Evolutionary conservation across 2,797 vertebrate species (phyloP).

Genomic region (Hyperoplus lanceolatus): DNA sequence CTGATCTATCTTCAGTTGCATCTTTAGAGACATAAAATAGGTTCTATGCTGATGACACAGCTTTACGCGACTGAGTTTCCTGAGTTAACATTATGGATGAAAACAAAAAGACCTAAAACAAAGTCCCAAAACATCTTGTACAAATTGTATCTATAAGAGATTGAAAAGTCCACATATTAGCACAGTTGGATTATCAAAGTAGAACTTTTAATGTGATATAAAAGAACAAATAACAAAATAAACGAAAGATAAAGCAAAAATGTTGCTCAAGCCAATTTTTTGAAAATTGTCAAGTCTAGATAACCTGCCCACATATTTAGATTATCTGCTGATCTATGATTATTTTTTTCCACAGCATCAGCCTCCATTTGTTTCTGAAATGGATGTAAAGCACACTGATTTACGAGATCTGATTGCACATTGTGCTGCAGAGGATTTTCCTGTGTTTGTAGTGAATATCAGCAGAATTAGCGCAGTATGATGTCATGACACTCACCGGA

Average conservation of each 20-base stretch:
- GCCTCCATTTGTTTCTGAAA: background rate
- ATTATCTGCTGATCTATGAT: background rate
- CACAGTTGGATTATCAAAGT: background rate
- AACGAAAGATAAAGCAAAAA: background rate
- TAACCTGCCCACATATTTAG: background rate
- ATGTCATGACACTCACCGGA: slow-evolving; percentile 86
- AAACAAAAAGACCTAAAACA: slow-evolving; percentile 2
- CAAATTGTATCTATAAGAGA: background rate
- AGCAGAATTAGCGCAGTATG: background rate
- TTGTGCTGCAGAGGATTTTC: background rate
- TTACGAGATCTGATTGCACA: background rate
- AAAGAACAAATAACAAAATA: background rate
- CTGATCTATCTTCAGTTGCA: background rate
- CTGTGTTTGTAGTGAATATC: background rate
- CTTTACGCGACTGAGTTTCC: background rate
- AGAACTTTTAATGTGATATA: background rate
- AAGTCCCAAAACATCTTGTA: background rate
- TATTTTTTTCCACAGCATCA: background rate
- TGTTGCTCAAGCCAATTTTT: too few relatives aligned
- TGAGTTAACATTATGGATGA: background rate
- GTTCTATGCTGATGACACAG: slow-evolving; percentile 12
- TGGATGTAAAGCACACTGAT: background rate
- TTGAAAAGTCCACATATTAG: background rate
- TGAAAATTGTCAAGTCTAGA: background rate
- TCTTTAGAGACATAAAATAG: background rate